Base-by-base conservation (phyloP, 2,888 invertebrate genomes). In the Drosophila infuscata region DNA sequence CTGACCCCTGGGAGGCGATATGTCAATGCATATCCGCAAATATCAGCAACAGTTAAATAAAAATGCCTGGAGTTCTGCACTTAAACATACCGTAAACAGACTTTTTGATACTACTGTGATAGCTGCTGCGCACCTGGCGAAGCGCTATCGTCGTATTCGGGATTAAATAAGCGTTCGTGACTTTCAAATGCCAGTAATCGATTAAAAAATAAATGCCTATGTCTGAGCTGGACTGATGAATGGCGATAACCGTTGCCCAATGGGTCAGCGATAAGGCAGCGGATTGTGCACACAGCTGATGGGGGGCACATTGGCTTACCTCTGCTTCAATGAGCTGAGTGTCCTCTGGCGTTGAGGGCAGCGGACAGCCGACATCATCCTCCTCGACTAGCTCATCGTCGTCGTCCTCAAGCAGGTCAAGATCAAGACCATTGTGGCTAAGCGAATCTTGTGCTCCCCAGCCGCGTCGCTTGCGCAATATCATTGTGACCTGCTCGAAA, bases 261-360 rank as follows among this genome's bases (percentile, higher is more conserved):
- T 54, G 68, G 82, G 82, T 82, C 82, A 70, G 62, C 30, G 81
- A 83, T 81, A 81, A 75, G 43, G 48, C 32, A 30, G 17, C 35
- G 12, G 29, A 51, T 70, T 64, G 65, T 51, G 46, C 30, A 58
- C 46, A 25, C 49, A 59, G 30, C 52, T 58, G 56, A 62, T 66
- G 30, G 17, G 8, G 17, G 25, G 12, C 33, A 29, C 30, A 51
- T 35, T 48, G 70, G 89, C 87, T 91, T 89, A 95, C 95, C 94
- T 97, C 97, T 60, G 96, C 96, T 91, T 97, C 97, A 82, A 97
- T 94, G 38, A 97, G 94, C 91, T 96, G 96, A 89, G 97, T 96
- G 92, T 97, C 97, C 92, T 97, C 97, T 2, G 97, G 97, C 11
- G 97, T 97, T 29, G 97, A 97, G 5, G 97, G 97, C 82, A 97